Conservation (phyloP, 1,140 invertebrate genomes). For the Aphaenogaster floridana region DNA sequence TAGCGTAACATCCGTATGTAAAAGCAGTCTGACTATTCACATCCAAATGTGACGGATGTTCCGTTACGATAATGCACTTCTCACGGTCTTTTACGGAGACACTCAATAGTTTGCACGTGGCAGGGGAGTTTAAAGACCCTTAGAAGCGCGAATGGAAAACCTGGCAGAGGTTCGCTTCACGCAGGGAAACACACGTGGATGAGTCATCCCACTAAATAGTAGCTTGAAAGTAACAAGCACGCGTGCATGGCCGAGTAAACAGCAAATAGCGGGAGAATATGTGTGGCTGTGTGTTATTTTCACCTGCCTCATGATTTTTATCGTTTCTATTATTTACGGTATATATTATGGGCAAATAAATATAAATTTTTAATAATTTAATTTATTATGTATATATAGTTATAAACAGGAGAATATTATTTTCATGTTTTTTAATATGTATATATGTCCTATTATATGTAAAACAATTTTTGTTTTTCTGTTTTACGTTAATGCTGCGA, state of each 20-base stretch:
- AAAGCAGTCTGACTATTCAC: conserved; percentile 16
- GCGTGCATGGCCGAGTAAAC: conserved; percentile 36
- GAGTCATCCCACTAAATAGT: conserved; percentile 78
- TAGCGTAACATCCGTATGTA: not conserved
- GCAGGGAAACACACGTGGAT: conserved; percentile 70
- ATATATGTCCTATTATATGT: not conserved
- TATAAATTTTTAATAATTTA: not conserved
- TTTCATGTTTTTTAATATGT: not conserved
- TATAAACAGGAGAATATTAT: not conserved
- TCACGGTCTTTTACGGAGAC: conserved; percentile 64
- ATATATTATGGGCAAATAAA: not conserved
- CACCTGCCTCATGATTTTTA: not conserved
- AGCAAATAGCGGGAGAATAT: conserved; percentile 10
- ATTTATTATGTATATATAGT: not conserved
- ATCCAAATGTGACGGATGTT: conserved; percentile 59
- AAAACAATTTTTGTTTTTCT: not conserved
- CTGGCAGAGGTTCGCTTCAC: conserved; percentile 31
- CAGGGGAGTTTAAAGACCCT: conserved; percentile 79
- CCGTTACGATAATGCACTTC: conserved; percentile 55
- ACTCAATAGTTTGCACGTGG: conserved; percentile 65
- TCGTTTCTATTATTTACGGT: not conserved
- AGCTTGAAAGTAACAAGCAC: conserved; percentile 61
- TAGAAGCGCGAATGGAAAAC: conserved; percentile 61
- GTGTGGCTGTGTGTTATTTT: not conserved
- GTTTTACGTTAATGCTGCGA: not conserved